Evolutionary conservation across 2,113 vertebrate genomes (phyloP).

Genomic region (Ondatra zibethicus): DNA sequence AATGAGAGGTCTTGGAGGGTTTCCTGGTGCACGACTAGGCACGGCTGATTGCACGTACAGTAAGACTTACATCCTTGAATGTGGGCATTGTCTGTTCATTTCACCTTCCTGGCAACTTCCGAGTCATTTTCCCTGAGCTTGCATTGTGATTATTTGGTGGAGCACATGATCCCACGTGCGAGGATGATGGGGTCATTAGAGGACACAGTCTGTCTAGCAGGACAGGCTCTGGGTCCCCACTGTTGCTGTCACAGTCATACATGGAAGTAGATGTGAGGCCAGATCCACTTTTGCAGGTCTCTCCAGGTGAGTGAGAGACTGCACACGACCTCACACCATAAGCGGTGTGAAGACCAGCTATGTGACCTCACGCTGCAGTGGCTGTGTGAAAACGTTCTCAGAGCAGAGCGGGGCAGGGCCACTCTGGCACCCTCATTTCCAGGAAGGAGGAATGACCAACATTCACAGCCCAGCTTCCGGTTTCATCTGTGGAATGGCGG

Average conservation of each 20-base stretch:
- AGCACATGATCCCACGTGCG: background rate
- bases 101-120: constrained; percentile 23
- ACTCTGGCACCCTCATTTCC: background rate
- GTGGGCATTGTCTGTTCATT: background rate
- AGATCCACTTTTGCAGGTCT: background rate
- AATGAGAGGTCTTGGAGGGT: background rate
- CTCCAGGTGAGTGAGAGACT: background rate
- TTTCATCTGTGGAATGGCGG: fast-evolving
- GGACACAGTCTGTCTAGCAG: background rate
- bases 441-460: background rate
- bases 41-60: background rate
- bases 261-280: background rate
- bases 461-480: fast-evolving
- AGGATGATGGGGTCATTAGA: background rate
- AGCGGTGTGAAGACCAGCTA: background rate
- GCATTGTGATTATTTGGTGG: background rate
- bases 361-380: background rate
- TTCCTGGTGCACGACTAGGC: background rate
- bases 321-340: fast-evolving
- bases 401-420: background rate
- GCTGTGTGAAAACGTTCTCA: background rate
- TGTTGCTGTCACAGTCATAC: background rate
- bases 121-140: background rate
- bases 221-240: background rate
- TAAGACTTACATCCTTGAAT: background rate